Evolutionary conservation across 1,140 invertebrate species (phyloP).

Genomic region (Spodoptera frugiperda): DNA sequence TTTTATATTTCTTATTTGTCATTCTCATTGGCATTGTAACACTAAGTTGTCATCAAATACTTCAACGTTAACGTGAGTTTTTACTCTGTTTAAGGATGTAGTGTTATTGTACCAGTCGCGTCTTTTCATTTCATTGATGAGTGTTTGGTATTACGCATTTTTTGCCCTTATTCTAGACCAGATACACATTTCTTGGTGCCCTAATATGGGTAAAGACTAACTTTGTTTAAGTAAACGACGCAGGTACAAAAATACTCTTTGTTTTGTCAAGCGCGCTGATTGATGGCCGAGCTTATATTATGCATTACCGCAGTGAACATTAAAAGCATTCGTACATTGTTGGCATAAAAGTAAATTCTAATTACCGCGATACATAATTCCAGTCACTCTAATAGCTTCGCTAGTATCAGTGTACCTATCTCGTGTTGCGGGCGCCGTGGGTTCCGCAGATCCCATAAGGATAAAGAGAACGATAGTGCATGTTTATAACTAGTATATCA

Average conservation of each 20-base stretch:
- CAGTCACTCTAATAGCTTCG: conserved; percentile 5
- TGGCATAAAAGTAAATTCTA: conserved; percentile 22
- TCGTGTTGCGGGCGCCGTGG: conserved; percentile 17
- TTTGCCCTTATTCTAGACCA: too few species aligned
- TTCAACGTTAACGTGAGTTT: background rate
- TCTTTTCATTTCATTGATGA: background rate
- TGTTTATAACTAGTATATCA: conserved; percentile 30
- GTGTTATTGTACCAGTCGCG: background rate
- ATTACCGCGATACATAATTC: conserved; percentile 23
- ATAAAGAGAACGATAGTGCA: conserved; percentile 26
- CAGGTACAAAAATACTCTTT: too few species aligned
- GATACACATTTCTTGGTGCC: too few species aligned
- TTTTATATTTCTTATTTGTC: conserved; percentile 3
- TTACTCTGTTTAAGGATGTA: background rate
- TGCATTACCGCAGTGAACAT: background rate
- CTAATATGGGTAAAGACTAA: too few species aligned
- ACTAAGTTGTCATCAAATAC: conserved; percentile 5
- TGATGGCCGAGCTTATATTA: too few species aligned
- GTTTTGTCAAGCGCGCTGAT: too few species aligned
- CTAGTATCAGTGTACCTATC: conserved; percentile 19
- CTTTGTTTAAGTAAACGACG: too few species aligned
- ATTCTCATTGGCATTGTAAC: background rate
- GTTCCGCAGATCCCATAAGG: conserved; percentile 31
- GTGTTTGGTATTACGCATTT: too few species aligned
- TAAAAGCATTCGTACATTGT: conserved; percentile 16